These are phyloP conservation scores for Raphicerus campestris DNA, from an alignment of 2,113 vertebrate species.

Conservation along the genomic window DNA sequence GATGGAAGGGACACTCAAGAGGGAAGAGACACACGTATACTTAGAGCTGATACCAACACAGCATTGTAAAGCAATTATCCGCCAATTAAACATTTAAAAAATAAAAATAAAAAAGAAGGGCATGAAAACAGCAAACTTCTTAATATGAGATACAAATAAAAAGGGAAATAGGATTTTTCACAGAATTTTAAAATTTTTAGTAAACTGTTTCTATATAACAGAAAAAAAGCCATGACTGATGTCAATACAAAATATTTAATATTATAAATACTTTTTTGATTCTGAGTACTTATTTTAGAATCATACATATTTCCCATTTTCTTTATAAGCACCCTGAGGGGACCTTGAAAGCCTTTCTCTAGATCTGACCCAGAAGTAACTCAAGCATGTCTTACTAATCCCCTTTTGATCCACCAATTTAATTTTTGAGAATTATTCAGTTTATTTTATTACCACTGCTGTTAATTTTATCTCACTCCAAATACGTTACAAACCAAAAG, in stretches of 20 bases:
- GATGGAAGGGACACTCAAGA: background rate
- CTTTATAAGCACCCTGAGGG: background rate
- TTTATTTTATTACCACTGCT: background rate
- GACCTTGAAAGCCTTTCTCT: background rate
- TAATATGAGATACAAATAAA: background rate
- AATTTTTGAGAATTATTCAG: background rate
- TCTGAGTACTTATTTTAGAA: constrained; percentile 20
- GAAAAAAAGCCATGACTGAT: background rate
- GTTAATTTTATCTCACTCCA: background rate
- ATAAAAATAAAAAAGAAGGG: background rate
- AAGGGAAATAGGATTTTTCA: background rate
- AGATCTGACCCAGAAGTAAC: background rate
- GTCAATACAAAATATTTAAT: constrained; percentile 2
- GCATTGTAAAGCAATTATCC: background rate
- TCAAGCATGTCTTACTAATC: background rate
- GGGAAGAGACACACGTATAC: background rate
- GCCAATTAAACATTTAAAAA: background rate
- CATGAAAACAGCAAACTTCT: background rate
- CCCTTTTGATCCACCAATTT: background rate
- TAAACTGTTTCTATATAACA: background rate
- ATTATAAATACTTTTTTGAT: constrained; percentile 1
- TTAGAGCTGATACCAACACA: background rate
- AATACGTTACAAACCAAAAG: background rate
- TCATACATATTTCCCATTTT: constrained; percentile 8
- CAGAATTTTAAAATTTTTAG: background rate